A percentile compares a stretch with the other conserved stretches of the same genome.
phyloP scores from a whole-genome alignment of 2,888 invertebrate species.

The Parnassius apollo region DNA sequence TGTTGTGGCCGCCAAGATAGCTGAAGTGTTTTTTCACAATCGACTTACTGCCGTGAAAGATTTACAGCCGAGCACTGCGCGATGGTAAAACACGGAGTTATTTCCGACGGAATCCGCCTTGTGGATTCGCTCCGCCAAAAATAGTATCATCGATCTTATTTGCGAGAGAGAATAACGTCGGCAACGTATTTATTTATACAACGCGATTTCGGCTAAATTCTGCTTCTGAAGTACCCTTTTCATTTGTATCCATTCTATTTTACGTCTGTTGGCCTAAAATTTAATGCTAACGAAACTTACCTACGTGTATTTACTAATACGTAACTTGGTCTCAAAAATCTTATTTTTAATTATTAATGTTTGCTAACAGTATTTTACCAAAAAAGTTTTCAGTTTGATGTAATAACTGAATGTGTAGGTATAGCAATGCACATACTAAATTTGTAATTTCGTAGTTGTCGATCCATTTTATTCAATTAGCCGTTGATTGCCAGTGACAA shows the following conservation, averaged over 20 bases:
- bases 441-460: conserved; percentile 51
- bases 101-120: conserved; percentile 74
- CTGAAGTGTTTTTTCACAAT: conserved; percentile 64
- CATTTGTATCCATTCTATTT: background rate
- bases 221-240: conserved; percentile 26
- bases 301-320: no score
- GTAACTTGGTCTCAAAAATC: no score
- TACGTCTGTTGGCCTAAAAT: background rate
- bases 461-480: conserved; percentile 74
- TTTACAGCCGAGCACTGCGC: conserved; percentile 57
- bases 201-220: conserved; percentile 50
- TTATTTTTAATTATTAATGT: no score
- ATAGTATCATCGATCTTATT: conserved; percentile 77
- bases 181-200: conserved; percentile 60
- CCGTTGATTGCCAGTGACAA: conserved; percentile 68
- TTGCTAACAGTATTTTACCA: no score
- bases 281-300: background rate
- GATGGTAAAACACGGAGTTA: conserved; percentile 68
- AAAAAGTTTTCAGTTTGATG: background rate
- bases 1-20: conserved; percentile 39
- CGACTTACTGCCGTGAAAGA: conserved; percentile 64
- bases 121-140: conserved; percentile 71
- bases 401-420: background rate
- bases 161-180: conserved; percentile 52
- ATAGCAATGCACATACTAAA: background rate